A percentile compares a stretch with the other conserved stretches of the same genome.
Evolutionary conservation across 2,113 vertebrate species (phyloP).

Genomic region (Trogon melanurus): DNA sequence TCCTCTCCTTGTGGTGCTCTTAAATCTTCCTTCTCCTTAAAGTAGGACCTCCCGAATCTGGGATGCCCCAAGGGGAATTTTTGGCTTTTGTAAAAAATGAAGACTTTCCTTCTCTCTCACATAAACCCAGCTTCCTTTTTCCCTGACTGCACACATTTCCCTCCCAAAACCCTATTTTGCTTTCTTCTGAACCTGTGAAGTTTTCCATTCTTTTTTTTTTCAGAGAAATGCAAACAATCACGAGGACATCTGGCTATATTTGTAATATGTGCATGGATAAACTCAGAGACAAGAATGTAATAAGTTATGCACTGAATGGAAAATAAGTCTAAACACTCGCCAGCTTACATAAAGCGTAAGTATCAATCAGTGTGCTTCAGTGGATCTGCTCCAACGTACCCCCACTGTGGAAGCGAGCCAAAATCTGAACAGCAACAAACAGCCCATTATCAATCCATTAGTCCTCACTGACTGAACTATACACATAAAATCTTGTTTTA

Average conservation of each 20-base stretch:
- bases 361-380: slow-evolving; percentile 16
- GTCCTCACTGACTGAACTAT: slow-evolving; percentile 30
- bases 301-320: neutral
- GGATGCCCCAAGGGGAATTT: neutral
- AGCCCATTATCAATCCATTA: slow-evolving; percentile 60
- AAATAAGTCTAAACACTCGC: neutral
- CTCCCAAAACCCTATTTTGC: neutral
- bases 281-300: neutral
- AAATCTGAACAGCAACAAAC: slow-evolving; percentile 40
- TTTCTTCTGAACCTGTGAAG: neutral
- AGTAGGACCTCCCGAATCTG: neutral
- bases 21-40: neutral
- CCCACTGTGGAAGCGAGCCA: slow-evolving; percentile 1
- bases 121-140: neutral
- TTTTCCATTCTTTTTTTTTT: neutral
- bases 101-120: neutral
- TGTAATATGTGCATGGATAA: neutral
- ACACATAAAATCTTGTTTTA: slow-evolving; percentile 68
- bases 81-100: neutral
- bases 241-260: neutral
- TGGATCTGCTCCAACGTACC: neutral
- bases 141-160: neutral
- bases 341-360: neutral
- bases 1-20: neutral
- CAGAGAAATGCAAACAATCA: neutral